Evolutionary conservation across 2,888 invertebrate species (phyloP).

Genomic region (Exephanes ischioxanthus): DNA sequence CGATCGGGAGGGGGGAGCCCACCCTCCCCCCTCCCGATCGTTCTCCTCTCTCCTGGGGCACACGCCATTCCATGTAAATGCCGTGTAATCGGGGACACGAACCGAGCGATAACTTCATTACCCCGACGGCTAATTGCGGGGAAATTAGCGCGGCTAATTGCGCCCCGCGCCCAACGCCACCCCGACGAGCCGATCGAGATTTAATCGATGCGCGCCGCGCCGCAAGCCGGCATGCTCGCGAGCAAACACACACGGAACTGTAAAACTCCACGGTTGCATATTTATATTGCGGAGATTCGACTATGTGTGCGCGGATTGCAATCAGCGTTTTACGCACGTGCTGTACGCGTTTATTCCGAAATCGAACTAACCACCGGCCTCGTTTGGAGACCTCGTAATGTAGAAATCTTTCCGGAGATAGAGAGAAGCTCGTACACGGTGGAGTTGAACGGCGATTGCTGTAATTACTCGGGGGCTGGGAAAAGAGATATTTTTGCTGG

Average conservation of each 20-base stretch:
- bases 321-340: constrained; percentile 15
- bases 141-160: constrained; percentile 80
- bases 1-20: constrained; percentile 10
- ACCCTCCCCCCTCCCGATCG: too few species aligned
- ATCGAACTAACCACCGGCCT: neutral
- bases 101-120: constrained; percentile 81
- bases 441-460: neutral
- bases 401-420: neutral
- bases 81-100: constrained; percentile 80
- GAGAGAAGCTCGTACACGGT: neutral
- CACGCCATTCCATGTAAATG: constrained; percentile 80
- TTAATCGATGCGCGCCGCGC: constrained; percentile 73
- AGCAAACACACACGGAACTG: constrained; percentile 7
- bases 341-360: neutral
- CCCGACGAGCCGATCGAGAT: constrained; percentile 75
- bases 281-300: constrained; percentile 23
- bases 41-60: constrained; percentile 42
- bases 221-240: constrained; percentile 28
- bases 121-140: constrained; percentile 77
- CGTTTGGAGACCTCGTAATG: neutral
- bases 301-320: neutral
- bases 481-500: neutral
- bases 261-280: constrained; percentile 5
- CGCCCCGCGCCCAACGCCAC: constrained; percentile 65
- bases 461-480: neutral